Evolutionary conservation across 2,113 vertebrate genomes (phyloP), one percentile per base, ranked within the genome.

Genomic region (Nothobranchius kuhntae): DNA sequence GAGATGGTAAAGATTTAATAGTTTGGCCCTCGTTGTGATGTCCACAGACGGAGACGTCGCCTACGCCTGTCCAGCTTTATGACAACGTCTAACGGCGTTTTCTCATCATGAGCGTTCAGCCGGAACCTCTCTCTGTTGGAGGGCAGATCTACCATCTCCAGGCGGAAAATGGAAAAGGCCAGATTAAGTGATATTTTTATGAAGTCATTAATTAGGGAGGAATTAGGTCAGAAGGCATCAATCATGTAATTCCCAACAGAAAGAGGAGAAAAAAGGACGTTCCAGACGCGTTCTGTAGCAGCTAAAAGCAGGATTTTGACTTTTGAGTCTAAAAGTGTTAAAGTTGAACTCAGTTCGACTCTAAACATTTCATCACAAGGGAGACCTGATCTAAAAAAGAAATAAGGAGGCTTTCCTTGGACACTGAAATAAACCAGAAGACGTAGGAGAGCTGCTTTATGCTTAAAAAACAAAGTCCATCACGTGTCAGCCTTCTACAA

Each of bases 111-210:
- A 21, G 57, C 26, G 21, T 61, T 36, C 57, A 12, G 17, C 11
- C 13, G n/a, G 44, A 26, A 9, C 47, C 14, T 30, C 47, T 17
- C 40, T 55, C 62, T 47, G 75, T 61, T 2, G 52, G 51, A n/a
- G 45, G 56, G 58, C 61, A 52, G 67, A 71, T 61, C 52, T 77
- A 66, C 38, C 62, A 66, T 52, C 0, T 5, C 75, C 8, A 53
- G 3, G 26, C 52, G 61, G 50, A 71, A 71, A 77, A 14, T 42
- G 42, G 47, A 67, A 77, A 61, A 77, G 42, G 57, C 26, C 68
- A 71, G 30, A 77, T 67, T 67, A 77, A 48, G 53, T 72, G 63
- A 77, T 65, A 26, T 71, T 70, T 76, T 60, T 70, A 60, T 44
- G 61, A 65, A n/a, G 57, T 2, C 6, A 14, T 66, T 77, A 71